Evolutionary conservation across 2,113 vertebrate genomes (phyloP).

Genomic region (Paralichthys olivaceus): DNA sequence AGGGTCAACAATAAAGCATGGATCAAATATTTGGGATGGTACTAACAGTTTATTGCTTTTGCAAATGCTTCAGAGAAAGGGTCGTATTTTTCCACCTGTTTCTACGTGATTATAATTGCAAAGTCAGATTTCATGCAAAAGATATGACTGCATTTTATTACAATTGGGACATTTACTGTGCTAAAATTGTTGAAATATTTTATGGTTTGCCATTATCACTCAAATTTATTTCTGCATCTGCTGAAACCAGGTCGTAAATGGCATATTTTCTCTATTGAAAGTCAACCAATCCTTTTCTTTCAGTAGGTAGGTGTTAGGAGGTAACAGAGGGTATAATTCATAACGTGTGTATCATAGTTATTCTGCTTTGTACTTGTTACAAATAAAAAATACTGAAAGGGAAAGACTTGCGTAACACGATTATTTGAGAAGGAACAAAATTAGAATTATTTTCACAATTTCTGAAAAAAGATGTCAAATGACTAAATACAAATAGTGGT

Average conservation of each 20-base stretch:
- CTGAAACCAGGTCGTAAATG: not conserved
- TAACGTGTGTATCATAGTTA: not conserved
- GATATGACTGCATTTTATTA: slow-evolving; percentile 10
- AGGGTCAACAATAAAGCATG: slow-evolving; percentile 87
- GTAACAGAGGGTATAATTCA: not conserved
- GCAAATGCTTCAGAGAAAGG: slow-evolving; percentile 15
- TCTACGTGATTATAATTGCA: slow-evolving; percentile 30
- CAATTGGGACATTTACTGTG: not conserved
- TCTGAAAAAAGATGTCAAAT: not conserved
- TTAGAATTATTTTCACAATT: not conserved
- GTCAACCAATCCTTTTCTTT: not conserved
- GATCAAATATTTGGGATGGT: slow-evolving; percentile 69
- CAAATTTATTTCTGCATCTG: slow-evolving; percentile 7
- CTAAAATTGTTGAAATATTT: slow-evolving; percentile 1
- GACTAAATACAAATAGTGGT: not conserved
- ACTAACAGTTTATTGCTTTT: slow-evolving; percentile 57
- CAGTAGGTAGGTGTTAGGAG: not conserved
- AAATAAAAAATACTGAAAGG: slow-evolving; percentile 1
- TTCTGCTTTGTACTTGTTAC: slow-evolving; percentile 6
- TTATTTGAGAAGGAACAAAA: not conserved
- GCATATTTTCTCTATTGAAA: not conserved
- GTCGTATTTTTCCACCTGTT: slow-evolving; percentile 23
- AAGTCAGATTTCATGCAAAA: slow-evolving; percentile 30
- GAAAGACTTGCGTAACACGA: not conserved
- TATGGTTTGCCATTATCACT: slow-evolving; percentile 1